These are phyloP conservation scores for Halictus rubicundus DNA, from an alignment of 1,140 invertebrate species.

Conservation along the genomic window DNA sequence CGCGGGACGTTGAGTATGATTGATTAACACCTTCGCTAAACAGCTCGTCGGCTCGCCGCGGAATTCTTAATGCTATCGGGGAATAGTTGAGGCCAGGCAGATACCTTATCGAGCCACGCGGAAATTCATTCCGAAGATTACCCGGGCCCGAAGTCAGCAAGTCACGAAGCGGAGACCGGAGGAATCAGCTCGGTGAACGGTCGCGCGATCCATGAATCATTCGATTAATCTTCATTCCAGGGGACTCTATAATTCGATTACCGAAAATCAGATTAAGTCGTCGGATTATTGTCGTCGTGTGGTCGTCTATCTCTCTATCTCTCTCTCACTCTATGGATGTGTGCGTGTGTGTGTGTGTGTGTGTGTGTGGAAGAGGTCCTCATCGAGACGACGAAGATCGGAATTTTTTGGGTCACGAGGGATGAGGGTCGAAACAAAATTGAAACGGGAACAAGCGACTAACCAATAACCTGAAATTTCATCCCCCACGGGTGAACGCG, in stretches of 20 bases:
- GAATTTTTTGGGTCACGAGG: neutral
- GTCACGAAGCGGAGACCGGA: neutral
- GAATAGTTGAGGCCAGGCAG: neutral
- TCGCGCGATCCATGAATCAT: constrained; percentile 4
- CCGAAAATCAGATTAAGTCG: constrained; percentile 28
- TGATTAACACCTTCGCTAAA: neutral
- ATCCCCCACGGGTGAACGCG: neutral
- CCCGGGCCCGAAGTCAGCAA: neutral
- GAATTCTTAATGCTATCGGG: constrained; percentile 5
- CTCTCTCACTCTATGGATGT: no score
- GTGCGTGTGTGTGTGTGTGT: no score
- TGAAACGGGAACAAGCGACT: neutral
- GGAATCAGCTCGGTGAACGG: neutral
- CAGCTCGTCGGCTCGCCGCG: neutral
- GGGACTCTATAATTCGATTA: constrained; percentile 30
- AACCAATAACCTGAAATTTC: neutral
- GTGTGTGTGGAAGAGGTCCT: neutral
- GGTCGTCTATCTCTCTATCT: no score
- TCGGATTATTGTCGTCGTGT: constrained; percentile 13
- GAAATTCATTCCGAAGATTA: constrained; percentile 36
- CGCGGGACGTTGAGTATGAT: neutral
- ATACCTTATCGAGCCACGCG: neutral
- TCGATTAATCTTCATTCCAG: constrained; percentile 32
- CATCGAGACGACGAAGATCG: neutral
- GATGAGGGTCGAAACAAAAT: neutral